These are phyloP conservation scores for Sympetrum striolatum DNA, from an alignment of 2,888 invertebrate genomes.

Conservation along the genomic window DNA sequence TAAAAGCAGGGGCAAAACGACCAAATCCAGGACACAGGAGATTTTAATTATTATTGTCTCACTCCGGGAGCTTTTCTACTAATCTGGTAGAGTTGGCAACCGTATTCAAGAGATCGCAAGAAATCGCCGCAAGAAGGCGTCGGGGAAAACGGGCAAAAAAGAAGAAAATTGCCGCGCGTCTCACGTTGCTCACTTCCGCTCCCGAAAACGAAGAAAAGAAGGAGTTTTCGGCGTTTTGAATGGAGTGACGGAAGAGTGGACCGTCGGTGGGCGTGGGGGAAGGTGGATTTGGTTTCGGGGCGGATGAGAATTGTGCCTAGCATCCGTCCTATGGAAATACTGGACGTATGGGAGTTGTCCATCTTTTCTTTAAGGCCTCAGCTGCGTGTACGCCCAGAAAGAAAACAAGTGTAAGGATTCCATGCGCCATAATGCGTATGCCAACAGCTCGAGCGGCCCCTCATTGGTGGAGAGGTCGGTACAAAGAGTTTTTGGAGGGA, in stretches of 20 bases:
- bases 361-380: not conserved
- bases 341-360: not conserved
- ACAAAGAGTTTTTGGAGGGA: not conserved
- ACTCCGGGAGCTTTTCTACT: too few species aligned
- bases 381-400: slow-evolving; percentile 17
- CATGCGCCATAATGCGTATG: not conserved
- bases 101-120: too few species aligned
- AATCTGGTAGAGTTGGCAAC: too few species aligned
- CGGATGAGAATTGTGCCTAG: not conserved
- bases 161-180: not conserved
- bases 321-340: slow-evolving; percentile 26
- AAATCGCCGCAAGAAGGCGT: too few species aligned
- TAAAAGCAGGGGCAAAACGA: too few species aligned
- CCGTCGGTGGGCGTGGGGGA: not conserved
- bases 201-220: not conserved
- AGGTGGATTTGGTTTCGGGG: slow-evolving; percentile 30
- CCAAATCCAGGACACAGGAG: too few species aligned
- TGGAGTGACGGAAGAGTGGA: not conserved
- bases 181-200: not conserved
- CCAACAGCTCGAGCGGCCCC: not conserved
- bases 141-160: not conserved
- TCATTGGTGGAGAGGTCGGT: not conserved
- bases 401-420: slow-evolving; percentile 29
- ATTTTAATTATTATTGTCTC: too few species aligned
- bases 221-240: not conserved